phyloP scores from a whole-genome alignment of 1,140 invertebrate species.

The Bursaphelenchus mucronatus region DNA sequence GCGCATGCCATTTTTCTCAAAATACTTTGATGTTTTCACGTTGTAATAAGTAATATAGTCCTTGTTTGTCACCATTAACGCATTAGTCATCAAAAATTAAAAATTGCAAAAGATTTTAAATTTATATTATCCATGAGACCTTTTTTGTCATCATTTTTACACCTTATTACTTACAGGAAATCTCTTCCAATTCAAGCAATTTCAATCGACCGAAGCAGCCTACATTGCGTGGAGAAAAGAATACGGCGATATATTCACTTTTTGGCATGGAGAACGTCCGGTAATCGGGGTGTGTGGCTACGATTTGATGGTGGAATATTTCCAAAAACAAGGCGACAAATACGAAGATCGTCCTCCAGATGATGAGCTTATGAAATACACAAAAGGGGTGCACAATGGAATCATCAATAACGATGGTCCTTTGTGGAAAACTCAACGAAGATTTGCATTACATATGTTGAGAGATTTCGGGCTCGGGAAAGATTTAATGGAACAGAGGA shows the following conservation, averaged over 20 bases:
- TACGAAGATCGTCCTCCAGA: slow-evolving; percentile 26
- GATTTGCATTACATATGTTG: slow-evolving; percentile 41
- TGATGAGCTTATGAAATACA: background rate
- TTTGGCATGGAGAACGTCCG: slow-evolving; percentile 27
- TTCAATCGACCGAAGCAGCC: no score
- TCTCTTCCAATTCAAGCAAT: no score
- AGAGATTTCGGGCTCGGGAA: slow-evolving; percentile 46
- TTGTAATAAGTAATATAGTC: no score
- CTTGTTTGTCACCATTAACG: no score
- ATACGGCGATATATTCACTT: slow-evolving; percentile 35
- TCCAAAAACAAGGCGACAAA: slow-evolving; percentile 38
- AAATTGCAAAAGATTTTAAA: no score
- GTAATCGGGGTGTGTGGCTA: slow-evolving; percentile 33
- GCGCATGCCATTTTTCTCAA: no score
- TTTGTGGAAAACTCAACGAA: slow-evolving; percentile 33
- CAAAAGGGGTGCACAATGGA: slow-evolving; percentile 29
- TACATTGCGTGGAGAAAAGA: slow-evolving; percentile 10
- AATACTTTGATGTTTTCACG: no score
- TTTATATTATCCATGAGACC: no score
- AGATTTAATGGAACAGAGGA: slow-evolving; percentile 39
- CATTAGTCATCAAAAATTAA: no score
- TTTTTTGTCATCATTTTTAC: no score
- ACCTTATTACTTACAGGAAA: no score
- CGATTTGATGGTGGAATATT: slow-evolving; percentile 28
- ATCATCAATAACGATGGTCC: slow-evolving; percentile 37